A percentile compares a stretch with the other conserved stretches of the same genome.
These are phyloP conservation scores for Pectinophora gossypiella DNA, from an alignment of 1,140 invertebrate genomes.

Conservation along the genomic window DNA sequence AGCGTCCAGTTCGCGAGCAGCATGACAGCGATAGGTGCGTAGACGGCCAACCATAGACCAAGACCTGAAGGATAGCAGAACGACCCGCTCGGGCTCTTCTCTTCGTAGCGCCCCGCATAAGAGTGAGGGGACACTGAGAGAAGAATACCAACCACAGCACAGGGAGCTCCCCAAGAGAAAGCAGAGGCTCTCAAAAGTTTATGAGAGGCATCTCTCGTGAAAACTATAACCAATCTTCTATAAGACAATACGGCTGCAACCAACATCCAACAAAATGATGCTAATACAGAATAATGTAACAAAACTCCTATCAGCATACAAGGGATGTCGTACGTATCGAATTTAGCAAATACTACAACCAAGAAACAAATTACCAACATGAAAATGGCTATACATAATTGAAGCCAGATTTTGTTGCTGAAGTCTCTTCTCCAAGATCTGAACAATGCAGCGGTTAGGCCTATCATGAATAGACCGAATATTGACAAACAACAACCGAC, in stretches of 20 bases:
- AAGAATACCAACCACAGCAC: constrained; percentile 54
- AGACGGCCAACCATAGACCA: constrained; percentile 64
- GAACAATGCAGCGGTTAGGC: constrained; percentile 62
- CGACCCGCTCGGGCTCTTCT: constrained; percentile 36
- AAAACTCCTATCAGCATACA: constrained; percentile 63
- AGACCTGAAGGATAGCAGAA: constrained; percentile 71
- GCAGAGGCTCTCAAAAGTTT: constrained; percentile 64
- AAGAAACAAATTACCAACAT: constrained; percentile 56
- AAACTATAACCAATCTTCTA: constrained; percentile 63
- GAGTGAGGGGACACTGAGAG: constrained; percentile 51
- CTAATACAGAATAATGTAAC: constrained; percentile 66
- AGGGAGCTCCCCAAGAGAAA: constrained; percentile 64
- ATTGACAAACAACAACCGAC: constrained; percentile 65
- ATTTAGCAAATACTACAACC: constrained; percentile 44
- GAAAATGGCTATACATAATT: constrained; percentile 63
- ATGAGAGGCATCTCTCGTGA: constrained; percentile 63
- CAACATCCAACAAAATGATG: constrained; percentile 75
- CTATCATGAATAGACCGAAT: constrained; percentile 60
- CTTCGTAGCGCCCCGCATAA: constrained; percentile 53
- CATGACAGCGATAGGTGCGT: constrained; percentile 63
- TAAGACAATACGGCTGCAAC: constrained; percentile 71
- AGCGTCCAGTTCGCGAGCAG: constrained; percentile 66
- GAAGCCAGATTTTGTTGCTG: constrained; percentile 73
- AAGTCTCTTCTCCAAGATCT: constrained; percentile 68
- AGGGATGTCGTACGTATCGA: constrained; percentile 33